Conservation (phyloP, 23 tunicate genomes). For the Diplosoma virens region DNA sequence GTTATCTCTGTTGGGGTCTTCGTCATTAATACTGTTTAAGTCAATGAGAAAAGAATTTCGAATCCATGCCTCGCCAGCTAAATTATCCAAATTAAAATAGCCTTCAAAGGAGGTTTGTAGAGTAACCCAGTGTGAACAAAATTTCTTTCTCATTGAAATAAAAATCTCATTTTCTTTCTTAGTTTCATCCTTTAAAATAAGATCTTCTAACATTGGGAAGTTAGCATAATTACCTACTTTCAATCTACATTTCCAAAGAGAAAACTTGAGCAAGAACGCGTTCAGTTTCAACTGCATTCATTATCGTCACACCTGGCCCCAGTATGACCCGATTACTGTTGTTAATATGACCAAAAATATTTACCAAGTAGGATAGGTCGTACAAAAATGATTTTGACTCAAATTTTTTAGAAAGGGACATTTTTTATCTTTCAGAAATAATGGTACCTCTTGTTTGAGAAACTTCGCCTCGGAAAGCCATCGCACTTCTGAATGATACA, state of each 20-base stretch:
- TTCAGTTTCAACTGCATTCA: slow-evolving; percentile 19
- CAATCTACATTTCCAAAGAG: slow-evolving; percentile 7
- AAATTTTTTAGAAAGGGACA: slow-evolving; percentile 10
- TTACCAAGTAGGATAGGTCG: slow-evolving; percentile 12
- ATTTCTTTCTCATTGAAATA: slow-evolving; percentile 1
- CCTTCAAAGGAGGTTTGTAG: slow-evolving; percentile 16
- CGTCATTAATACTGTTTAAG: slow-evolving; percentile 8
- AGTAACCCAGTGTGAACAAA: slow-evolving; percentile 16
- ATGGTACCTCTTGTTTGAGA: background rate
- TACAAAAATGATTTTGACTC: slow-evolving; percentile 14
- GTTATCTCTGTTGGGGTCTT: slow-evolving; percentile 5
- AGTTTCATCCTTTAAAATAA: slow-evolving; percentile 19
- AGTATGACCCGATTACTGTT: background rate
- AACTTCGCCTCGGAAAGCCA: slow-evolving; percentile 18
- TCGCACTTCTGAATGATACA: slow-evolving; percentile 18
- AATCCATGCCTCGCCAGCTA: slow-evolving; percentile 7
- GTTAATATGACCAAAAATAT: slow-evolving; percentile 7
- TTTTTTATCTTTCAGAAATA: no score
- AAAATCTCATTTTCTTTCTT: background rate
- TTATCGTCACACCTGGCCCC: slow-evolving; percentile 19
- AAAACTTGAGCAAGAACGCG: slow-evolving; percentile 13
- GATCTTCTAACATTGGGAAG: slow-evolving; percentile 12
- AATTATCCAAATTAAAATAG: background rate
- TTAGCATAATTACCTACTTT: slow-evolving; percentile 11
- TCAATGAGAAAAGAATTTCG: slow-evolving; percentile 17